Evolutionary conservation across 2,113 vertebrate genomes (phyloP).

Genomic region (Lepidothrix coronata): DNA sequence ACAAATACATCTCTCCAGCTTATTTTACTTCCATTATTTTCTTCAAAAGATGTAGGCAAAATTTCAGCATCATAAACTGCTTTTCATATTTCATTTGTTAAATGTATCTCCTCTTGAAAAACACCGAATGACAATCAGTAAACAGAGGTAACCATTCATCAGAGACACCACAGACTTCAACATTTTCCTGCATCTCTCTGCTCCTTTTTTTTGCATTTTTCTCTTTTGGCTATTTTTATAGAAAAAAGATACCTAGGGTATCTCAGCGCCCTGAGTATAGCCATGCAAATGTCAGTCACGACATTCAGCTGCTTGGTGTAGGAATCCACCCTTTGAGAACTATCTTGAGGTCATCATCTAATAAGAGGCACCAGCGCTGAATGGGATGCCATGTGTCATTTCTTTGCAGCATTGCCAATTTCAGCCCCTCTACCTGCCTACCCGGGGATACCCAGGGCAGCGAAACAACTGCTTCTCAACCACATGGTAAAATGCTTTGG

Average conservation of each 20-base stretch:
- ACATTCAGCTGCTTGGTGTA: not conserved
- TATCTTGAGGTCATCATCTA: not conserved
- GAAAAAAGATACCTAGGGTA: not conserved
- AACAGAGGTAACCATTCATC: not conserved
- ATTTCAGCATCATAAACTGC: not conserved
- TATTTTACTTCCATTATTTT: not conserved
- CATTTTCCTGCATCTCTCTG: not conserved
- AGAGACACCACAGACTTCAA: not conserved
- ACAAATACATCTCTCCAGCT: not conserved
- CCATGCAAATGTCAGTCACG: rapidly evolving
- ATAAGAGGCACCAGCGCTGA: rapidly evolving
- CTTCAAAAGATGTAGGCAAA: not conserved
- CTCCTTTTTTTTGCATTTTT: rapidly evolving
- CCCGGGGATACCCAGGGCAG: not conserved
- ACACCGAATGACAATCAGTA: not conserved
- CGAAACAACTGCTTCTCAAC: not conserved
- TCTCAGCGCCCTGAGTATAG: not conserved
- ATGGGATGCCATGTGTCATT: not conserved
- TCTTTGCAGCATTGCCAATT: not conserved
- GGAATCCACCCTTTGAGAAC: not conserved
- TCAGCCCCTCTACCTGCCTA: not conserved
- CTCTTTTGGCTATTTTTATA: not conserved
- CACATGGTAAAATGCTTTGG: not conserved
- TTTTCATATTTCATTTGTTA: not conserved
- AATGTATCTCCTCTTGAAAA: not conserved